These are phyloP conservation scores for Nebria salina DNA, from an alignment of 2,888 invertebrate species.

Conservation along the genomic window DNA sequence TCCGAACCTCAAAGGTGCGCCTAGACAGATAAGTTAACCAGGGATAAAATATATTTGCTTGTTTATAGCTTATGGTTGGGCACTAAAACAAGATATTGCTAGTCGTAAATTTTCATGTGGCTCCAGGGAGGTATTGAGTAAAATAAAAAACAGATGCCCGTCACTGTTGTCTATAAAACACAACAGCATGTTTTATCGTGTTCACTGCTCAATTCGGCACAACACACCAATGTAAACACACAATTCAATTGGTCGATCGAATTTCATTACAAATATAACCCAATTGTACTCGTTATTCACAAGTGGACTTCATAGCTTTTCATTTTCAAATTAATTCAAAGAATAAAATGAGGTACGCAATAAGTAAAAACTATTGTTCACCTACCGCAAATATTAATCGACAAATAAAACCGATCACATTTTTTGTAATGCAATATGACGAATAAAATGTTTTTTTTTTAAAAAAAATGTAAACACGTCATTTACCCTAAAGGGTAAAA, in stretches of 20 bases:
- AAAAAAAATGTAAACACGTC: too few relatives aligned
- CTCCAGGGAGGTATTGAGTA: constrained; percentile 1
- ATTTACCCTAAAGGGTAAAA: too few relatives aligned
- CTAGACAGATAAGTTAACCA: not conserved
- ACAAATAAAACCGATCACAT: too few relatives aligned
- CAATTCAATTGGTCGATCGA: not conserved
- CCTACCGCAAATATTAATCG: too few relatives aligned
- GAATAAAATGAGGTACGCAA: too few relatives aligned
- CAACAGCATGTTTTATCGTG: not conserved
- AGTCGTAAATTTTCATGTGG: not conserved
- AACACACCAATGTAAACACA: not conserved
- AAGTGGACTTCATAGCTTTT: too few relatives aligned
- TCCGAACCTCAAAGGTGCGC: not conserved
- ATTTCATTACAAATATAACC: not conserved
- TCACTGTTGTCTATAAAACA: not conserved
- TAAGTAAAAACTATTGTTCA: too few relatives aligned
- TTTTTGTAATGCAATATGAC: too few relatives aligned
- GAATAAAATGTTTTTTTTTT: too few relatives aligned
- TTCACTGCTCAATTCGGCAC: not conserved
- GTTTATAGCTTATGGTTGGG: not conserved
- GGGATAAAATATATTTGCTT: not conserved
- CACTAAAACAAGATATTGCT: not conserved
- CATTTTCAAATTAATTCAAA: too few relatives aligned
- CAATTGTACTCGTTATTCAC: not conserved
- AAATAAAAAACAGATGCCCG: not conserved